phyloP scores from a whole-genome alignment of 1,140 invertebrate species.

The Battus philenor region DNA sequence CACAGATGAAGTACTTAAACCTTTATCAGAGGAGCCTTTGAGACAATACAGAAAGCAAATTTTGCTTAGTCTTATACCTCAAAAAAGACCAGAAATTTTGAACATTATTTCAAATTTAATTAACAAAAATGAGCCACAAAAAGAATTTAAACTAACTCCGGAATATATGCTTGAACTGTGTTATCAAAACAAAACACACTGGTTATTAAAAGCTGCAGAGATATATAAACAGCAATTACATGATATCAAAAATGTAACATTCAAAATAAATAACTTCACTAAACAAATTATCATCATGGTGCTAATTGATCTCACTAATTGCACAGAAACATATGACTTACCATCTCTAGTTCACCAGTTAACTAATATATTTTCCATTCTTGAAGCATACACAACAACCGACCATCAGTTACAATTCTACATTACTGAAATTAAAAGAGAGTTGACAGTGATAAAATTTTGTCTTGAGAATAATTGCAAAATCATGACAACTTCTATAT shows the following conservation, averaged over 20 bases:
- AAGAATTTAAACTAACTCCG: conserved; percentile 59
- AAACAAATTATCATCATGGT: conserved; percentile 71
- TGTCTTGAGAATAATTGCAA: conserved; percentile 70
- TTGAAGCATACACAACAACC: conserved; percentile 58
- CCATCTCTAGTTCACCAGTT: conserved; percentile 58
- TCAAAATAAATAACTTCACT: conserved; percentile 67
- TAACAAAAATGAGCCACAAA: conserved; percentile 54
- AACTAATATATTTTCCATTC: conserved; percentile 65
- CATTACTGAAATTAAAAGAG: conserved; percentile 69
- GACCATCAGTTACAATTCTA: conserved; percentile 66
- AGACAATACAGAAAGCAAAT: conserved; percentile 63
- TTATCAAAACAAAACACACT: conserved; percentile 66
- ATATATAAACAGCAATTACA: conserved; percentile 62
- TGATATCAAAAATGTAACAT: conserved; percentile 65
- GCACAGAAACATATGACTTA: conserved; percentile 60
- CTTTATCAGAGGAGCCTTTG: conserved; percentile 43
- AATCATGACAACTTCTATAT: conserved; percentile 63
- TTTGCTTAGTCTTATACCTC: conserved; percentile 51
- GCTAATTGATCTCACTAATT: conserved; percentile 68
- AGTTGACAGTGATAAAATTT: conserved; percentile 70
- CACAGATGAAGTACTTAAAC: conserved; percentile 42
- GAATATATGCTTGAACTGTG: conserved; percentile 71
- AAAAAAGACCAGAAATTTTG: conserved; percentile 47
- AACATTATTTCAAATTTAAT: conserved; percentile 44
- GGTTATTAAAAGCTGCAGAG: conserved; percentile 66